Percentiles rank a stretch among this genome's conserved stretches.
Conservation (phyloP, 1,140 invertebrate genomes). For the Leptinotarsa lineolata region DNA sequence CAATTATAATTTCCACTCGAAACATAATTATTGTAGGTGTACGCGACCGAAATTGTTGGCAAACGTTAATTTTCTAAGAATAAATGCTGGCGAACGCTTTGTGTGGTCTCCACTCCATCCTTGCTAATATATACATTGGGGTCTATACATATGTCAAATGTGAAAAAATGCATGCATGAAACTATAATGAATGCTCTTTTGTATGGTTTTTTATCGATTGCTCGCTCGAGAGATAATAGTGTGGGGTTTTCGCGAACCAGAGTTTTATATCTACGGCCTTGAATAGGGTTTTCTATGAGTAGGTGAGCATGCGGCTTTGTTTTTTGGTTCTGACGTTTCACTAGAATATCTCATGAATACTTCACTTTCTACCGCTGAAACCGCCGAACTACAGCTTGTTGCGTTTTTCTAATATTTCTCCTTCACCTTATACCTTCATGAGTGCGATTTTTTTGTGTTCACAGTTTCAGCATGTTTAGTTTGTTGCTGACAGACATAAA, state of each 20-base stretch:
- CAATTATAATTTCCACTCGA: background rate
- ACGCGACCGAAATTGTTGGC: conserved; percentile 15
- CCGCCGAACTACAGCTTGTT: too few species aligned
- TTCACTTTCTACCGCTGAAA: too few species aligned
- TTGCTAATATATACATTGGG: conserved; percentile 29
- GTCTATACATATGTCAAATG: conserved; percentile 26
- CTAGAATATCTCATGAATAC: too few species aligned
- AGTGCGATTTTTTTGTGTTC: too few species aligned
- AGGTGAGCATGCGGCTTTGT: too few species aligned
- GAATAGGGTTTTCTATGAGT: too few species aligned
- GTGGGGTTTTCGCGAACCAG: background rate
- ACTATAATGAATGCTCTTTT: conserved; percentile 30
- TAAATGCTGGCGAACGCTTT: conserved; percentile 16
- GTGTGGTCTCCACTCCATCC: conserved; percentile 24
- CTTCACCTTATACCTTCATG: too few species aligned
- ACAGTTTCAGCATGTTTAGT: too few species aligned
- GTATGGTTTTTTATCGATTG: conserved; percentile 24
- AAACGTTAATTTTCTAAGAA: conserved; percentile 19
- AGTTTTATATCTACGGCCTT: too few species aligned
- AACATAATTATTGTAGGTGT: conserved; percentile 12
- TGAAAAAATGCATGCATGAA: conserved; percentile 22
- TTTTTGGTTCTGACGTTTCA: too few species aligned
- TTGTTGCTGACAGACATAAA: too few species aligned
- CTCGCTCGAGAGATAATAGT: conserved; percentile 7
- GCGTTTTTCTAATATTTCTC: too few species aligned